A percentile compares a stretch with the other conserved stretches of the same genome.
Evolutionary conservation across 2,113 vertebrate species (phyloP).

Genomic region (Phalacrocorax aristotelis): DNA sequence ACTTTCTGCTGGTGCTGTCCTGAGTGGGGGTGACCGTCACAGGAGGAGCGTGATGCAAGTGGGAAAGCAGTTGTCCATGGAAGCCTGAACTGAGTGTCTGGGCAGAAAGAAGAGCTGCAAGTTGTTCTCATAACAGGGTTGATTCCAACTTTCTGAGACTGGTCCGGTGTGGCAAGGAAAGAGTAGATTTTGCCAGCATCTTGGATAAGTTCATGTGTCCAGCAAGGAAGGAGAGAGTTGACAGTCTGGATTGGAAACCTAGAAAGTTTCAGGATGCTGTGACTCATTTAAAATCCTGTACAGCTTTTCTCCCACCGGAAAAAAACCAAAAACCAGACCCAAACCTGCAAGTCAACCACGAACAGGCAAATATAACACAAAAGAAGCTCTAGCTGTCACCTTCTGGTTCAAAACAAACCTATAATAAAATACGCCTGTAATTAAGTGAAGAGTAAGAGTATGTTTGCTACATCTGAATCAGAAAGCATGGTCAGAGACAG

Average conservation of each 20-base stretch:
- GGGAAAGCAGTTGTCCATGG: rapidly evolving
- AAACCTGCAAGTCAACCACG: neutral
- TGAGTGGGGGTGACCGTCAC: rapidly evolving
- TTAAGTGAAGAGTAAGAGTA: neutral
- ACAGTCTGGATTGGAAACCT: neutral
- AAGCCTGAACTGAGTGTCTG: neutral
- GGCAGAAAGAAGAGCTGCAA: neutral
- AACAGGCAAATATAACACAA: neutral
- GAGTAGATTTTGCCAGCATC: neutral
- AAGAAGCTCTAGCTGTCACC: neutral
- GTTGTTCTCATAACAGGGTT: neutral
- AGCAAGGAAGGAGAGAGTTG: neutral
- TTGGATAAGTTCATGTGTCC: neutral
- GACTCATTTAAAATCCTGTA: neutral
- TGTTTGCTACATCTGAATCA: neutral
- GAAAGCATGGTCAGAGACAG: neutral
- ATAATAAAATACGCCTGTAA: neutral
- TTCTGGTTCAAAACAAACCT: neutral
- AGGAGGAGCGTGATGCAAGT: neutral
- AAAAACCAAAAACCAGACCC: neutral
- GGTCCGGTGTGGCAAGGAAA: neutral
- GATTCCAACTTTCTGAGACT: neutral
- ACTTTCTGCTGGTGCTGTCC: neutral
- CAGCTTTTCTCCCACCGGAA: neutral
- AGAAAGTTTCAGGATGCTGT: neutral